Base-by-base conservation (phyloP, 2,797 vertebrate species). In the Chelon auratus region DNA sequence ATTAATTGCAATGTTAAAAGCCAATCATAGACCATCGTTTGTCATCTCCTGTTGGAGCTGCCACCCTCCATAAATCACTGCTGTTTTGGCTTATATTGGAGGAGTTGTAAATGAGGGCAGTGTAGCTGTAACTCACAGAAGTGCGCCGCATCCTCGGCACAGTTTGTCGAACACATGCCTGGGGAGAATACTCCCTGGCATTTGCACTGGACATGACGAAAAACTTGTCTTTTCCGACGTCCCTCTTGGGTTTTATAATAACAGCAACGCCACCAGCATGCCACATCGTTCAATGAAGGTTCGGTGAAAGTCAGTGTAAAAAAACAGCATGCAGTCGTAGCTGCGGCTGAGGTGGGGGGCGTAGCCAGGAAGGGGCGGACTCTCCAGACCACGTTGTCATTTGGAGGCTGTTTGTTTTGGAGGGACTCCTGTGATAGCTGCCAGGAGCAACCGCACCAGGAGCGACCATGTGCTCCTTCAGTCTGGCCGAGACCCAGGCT, bases 1-100 rank as follows among this genome's bases (percentile, higher is more conserved):
- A 83, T 91, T 91, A 84, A 90, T 89, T 81, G 78, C 68, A 2
- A 5, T 60, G 78, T 87, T 87, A 85, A 91, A 90, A 81, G 81
- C 64, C 60, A 50, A 80, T 86, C 71, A 72, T 5, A 63, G 64
- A 39, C 26, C n/a, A 22, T 33, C 68, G 18, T 89, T 82, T 78
- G 68, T 89, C 77, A 81, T 81, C 54, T 69, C 62, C 63, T 72
- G 56, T 60, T 53, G 17, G 20, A 26, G 53, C 80, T 36, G 64
- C 57, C 55, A 22, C 62, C 71, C 30, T 42, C 56, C 59, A 69
- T 89, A 77, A 87, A 80, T 83, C 78, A 58, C 58, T 6, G 52
- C 15, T 30, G 33, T 62, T 83, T 69, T 64, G 62, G 63, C 47
- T 22, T 62, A 18, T 76, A 63, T 60, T 7, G 55, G 52, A 61